These are phyloP conservation scores for Lophura swinhoii DNA, from an alignment of 2,797 vertebrate species.

Conservation along the genomic window DNA sequence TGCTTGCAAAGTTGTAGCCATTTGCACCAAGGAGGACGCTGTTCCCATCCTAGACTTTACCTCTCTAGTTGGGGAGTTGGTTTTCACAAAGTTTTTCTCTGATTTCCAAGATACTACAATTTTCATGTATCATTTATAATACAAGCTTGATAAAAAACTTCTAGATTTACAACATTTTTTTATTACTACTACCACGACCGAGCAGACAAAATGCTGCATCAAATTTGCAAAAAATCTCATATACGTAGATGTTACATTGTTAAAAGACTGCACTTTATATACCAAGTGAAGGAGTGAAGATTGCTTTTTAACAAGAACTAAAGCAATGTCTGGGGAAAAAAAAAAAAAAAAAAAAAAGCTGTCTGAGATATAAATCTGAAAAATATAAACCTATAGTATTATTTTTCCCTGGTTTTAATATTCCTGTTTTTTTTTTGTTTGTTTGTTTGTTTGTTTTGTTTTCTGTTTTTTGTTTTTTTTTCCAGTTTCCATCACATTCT, in stretches of 20 bases:
- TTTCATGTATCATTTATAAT: background rate
- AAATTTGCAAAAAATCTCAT: background rate
- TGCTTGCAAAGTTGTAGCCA: background rate
- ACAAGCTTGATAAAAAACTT: background rate
- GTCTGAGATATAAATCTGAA: background rate
- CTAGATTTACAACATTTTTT: background rate
- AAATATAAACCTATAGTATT: background rate
- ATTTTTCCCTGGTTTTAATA: background rate
- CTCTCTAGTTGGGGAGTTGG: background rate
- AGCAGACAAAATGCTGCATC: background rate
- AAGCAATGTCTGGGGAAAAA: background rate
- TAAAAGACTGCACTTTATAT: background rate
- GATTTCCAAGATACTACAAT: background rate
- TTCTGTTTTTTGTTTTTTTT: background rate
- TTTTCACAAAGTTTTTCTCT: background rate
- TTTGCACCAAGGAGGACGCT: background rate
- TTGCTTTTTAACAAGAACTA: background rate
- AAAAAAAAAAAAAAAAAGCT: background rate
- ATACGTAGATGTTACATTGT: rapidly evolving
- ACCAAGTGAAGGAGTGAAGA: background rate
- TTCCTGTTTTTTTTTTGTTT: background rate
- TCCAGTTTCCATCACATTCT: background rate
- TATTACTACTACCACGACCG: rapidly evolving
- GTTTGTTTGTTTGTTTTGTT: too few relatives aligned
- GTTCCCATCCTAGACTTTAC: background rate